phyloP scores from a whole-genome alignment of 2,888 invertebrate genomes.

The Spodoptera exigua region DNA sequence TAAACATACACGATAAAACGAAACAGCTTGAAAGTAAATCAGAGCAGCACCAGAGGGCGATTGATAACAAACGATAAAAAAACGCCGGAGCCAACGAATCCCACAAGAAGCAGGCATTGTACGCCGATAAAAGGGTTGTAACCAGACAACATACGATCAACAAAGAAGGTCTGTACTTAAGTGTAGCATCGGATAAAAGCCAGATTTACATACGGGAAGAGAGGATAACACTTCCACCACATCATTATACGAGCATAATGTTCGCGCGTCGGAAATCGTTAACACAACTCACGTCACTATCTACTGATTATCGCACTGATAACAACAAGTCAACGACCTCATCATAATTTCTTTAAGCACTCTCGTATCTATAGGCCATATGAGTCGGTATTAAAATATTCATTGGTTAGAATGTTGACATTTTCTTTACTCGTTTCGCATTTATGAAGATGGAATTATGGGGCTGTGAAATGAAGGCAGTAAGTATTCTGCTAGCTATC shows the following conservation, averaged over 20 bases:
- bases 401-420: constrained; percentile 1
- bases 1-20: too few species aligned
- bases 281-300: constrained; percentile 38
- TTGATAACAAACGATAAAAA: too few species aligned
- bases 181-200: constrained; percentile 1
- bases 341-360: constrained; percentile 26
- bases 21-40: too few species aligned
- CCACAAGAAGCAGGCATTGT: too few species aligned
- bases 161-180: background rate
- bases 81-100: too few species aligned
- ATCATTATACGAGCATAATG: constrained; percentile 34
- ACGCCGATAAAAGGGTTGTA: too few species aligned
- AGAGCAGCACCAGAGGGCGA: too few species aligned
- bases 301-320: constrained; percentile 47
- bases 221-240: constrained; percentile 18
- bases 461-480: too few species aligned
- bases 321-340: constrained; percentile 51
- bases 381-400: constrained; percentile 19
- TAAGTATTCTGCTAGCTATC: too few species aligned
- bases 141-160: background rate
- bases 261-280: constrained; percentile 37
- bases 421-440: constrained; percentile 1
- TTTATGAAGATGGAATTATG: constrained; percentile 5
- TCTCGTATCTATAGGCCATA: constrained; percentile 5
- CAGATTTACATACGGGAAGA: constrained; percentile 23